Base-by-base conservation (phyloP, 2,113 vertebrate genomes). In the Tenebrosternarchus preto region DNA sequence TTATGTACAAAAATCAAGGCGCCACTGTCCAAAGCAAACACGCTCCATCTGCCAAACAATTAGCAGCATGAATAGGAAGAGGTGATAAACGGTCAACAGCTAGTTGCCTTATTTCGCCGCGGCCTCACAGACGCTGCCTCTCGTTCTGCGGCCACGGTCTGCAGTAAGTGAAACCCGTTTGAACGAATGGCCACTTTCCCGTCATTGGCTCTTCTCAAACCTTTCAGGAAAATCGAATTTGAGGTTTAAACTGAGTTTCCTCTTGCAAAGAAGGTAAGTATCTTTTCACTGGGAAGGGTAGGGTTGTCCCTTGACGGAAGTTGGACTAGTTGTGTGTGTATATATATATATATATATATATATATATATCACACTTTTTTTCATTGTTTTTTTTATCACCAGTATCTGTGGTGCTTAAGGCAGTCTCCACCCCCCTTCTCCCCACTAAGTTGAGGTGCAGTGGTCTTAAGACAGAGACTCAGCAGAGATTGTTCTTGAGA, bases 11-110 rank as follows among this genome's bases (percentile, higher is more conserved):
- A 83, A 78, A 74, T 69, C 57, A 78, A 78, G 60, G 64, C 70
- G 20, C 39, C 39, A 55, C 31, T 66, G 7, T 83, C 79, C 64
- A 83, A 83, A 83, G 43, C 75, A 78, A 85, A 85, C 82, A 78
- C 50, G 67, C 73, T 83, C 67, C 76, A 78, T 56, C 53, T 70
- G 69, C 74, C 75, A 69, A 72, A 78, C 59, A 39, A 80, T 75
- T 83, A 78, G 83, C 68, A 39, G 78, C 39, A 78, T 79, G 78
- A 81, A 78, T 76, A 72, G 71, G 68, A 78, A 75, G 60, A 22
- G n/a, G 68, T 82, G 77, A 85, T 81, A 78, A 83, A 80, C 61
- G 72, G 24, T 74, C 70, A 53, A 50, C 24, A 71, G 53, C 66
- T 67, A 60, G 72, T 66, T 15, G 20, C 63, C 70, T 63, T 50